A percentile compares a stretch with the other conserved stretches of the same genome.
These are phyloP conservation scores for Haemorhous mexicanus DNA, from an alignment of 2,113 vertebrate genomes.

Conservation along the genomic window DNA sequence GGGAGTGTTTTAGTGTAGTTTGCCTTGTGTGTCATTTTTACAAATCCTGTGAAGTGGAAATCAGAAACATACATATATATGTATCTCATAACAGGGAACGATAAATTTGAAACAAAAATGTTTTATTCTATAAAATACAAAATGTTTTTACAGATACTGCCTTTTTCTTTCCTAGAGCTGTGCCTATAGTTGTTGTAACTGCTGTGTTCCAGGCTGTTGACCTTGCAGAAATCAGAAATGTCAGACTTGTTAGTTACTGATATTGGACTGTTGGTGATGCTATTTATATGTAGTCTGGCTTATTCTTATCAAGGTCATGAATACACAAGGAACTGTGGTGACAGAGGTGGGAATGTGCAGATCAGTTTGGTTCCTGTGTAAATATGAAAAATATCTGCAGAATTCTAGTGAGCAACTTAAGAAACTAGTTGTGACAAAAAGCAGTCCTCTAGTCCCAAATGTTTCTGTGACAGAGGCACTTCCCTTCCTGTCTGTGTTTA, in stretches of 20 bases:
- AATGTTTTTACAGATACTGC: neutral
- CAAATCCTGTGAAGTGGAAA: slow-evolving; percentile 11
- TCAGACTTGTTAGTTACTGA: neutral
- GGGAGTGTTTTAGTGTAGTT: neutral
- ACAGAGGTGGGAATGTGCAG: neutral
- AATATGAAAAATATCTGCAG: neutral
- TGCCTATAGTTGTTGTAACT: neutral
- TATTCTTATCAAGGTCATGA: neutral
- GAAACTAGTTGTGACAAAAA: neutral
- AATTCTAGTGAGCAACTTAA: neutral
- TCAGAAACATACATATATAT: neutral
- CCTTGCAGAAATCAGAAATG: neutral
- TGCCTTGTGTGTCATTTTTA: slow-evolving; percentile 14
- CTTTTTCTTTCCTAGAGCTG: neutral
- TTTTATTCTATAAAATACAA: neutral
- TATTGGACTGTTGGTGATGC: neutral
- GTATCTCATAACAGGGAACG: neutral
- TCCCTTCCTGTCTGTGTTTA: neutral
- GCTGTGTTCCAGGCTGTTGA: neutral
- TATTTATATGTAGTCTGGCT: neutral
- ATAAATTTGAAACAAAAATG: neutral
- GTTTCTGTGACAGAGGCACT: neutral
- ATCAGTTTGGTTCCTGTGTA: neutral
- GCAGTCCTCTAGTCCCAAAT: neutral
- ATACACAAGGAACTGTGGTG: neutral